Percentiles rank a stretch among this genome's conserved stretches.
Evolutionary conservation across 2,113 vertebrate species (phyloP).

Genomic region (Vidua chalybeata): DNA sequence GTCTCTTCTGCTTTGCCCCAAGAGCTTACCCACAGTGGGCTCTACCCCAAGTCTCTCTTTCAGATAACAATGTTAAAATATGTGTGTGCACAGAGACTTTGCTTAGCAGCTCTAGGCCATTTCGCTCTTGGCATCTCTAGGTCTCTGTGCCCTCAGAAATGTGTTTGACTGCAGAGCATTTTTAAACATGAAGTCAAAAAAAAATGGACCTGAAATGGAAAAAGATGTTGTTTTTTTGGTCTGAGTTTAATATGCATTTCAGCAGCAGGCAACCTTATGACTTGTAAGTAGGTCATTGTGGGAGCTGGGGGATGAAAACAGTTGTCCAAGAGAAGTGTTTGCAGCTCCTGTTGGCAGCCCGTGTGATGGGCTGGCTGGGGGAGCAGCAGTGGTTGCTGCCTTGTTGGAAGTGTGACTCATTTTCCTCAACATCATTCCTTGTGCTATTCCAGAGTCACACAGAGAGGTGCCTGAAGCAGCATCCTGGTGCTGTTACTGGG

Average conservation of each 20-base stretch:
- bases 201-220: neutral
- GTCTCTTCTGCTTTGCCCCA: neutral
- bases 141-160: neutral
- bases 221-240: neutral
- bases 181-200: neutral
- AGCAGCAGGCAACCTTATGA: neutral
- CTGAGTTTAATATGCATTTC: neutral
- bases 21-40: neutral
- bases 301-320: neutral
- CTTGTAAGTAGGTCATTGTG: neutral
- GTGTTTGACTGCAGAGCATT: neutral
- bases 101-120: neutral
- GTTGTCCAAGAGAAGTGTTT: neutral
- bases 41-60: fast-evolving
- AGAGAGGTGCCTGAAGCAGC: neutral
- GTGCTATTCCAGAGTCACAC: neutral
- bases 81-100: neutral
- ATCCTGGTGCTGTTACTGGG: neutral
- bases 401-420: neutral
- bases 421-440: neutral
- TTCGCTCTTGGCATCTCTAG: neutral
- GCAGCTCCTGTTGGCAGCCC: neutral
- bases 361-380: neutral
- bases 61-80: neutral
- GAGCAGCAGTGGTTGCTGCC: neutral